These are phyloP conservation scores for Parasteatoda tepidariorum DNA, from an alignment of 1,140 invertebrate species.

Conservation along the genomic window DNA sequence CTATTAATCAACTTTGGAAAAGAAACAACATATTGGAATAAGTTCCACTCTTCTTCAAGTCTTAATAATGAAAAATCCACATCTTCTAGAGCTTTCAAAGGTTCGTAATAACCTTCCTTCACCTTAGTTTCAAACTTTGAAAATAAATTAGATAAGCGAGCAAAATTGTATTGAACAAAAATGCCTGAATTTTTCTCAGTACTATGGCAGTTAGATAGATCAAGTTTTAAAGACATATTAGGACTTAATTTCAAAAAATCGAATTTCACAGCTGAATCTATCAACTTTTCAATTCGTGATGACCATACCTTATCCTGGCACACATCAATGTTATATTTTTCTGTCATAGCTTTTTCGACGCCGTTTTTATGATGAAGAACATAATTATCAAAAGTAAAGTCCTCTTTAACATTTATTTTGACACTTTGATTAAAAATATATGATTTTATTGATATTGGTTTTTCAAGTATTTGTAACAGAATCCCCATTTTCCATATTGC, in stretches of 20 bases:
- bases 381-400: not conserved
- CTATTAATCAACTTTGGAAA: slow-evolving; percentile 16
- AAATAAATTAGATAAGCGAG: slow-evolving; percentile 38
- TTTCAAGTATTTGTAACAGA: slow-evolving; percentile 11
- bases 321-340: slow-evolving; percentile 11
- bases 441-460: not conserved
- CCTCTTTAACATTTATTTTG: not conserved
- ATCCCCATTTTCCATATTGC: slow-evolving; percentile 2
- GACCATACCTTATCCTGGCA: slow-evolving; percentile 1
- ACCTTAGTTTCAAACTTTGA: slow-evolving; percentile 43
- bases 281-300: slow-evolving; percentile 4
- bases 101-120: slow-evolving; percentile 15
- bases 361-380: not conserved
- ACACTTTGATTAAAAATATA: slow-evolving; percentile 30
- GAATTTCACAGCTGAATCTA: slow-evolving; percentile 36
- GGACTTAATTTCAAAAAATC: slow-evolving; percentile 10
- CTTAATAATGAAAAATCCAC: slow-evolving; percentile 30
- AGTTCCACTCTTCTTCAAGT: slow-evolving; percentile 49
- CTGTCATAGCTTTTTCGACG: slow-evolving; percentile 10
- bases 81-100: not conserved
- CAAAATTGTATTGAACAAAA: slow-evolving; percentile 50
- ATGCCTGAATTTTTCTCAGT: slow-evolving; percentile 21
- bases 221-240: slow-evolving; percentile 10
- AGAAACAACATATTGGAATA: slow-evolving; percentile 30
- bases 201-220: not conserved